A percentile compares a stretch with the other conserved stretches of the same genome.
Conservation (phyloP, 2,113 vertebrate species). For the Chaenocephalus aceratus region DNA sequence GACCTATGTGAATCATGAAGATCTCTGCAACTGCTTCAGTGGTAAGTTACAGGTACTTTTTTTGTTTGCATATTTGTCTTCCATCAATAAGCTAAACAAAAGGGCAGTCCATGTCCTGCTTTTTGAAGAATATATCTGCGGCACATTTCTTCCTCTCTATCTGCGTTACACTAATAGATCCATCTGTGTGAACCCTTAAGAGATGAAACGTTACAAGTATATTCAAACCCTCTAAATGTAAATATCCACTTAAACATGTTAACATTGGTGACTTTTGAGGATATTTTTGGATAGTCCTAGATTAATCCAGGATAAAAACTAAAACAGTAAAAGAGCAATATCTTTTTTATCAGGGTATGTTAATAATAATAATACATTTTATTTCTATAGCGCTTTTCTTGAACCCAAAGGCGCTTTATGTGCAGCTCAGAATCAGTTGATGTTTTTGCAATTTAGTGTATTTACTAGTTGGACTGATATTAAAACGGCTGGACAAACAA, state of each 20-base stretch:
- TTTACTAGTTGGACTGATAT: neutral
- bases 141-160: neutral
- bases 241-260: too few species aligned
- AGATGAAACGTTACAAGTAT: too few species aligned
- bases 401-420: too few species aligned
- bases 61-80: neutral
- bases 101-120: neutral
- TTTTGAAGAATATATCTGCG: neutral
- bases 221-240: too few species aligned
- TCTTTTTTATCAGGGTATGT: neutral
- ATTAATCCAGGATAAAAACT: neutral
- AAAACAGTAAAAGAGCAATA: too few species aligned
- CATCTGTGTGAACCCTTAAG: too few species aligned
- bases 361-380: neutral
- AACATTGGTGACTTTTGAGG: too few species aligned
- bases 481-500: neutral
- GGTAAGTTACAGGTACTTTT: constrained; percentile 79
- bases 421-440: neutral
- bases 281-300: too few species aligned
- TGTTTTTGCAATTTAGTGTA: neutral
- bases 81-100: neutral
- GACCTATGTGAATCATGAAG: constrained; percentile 93
- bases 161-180: too few species aligned
- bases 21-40: constrained; percentile 94
- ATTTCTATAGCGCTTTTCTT: too few species aligned